Evolutionary conservation across 2,797 vertebrate species (phyloP).

Genomic region (Argya squamiceps): DNA sequence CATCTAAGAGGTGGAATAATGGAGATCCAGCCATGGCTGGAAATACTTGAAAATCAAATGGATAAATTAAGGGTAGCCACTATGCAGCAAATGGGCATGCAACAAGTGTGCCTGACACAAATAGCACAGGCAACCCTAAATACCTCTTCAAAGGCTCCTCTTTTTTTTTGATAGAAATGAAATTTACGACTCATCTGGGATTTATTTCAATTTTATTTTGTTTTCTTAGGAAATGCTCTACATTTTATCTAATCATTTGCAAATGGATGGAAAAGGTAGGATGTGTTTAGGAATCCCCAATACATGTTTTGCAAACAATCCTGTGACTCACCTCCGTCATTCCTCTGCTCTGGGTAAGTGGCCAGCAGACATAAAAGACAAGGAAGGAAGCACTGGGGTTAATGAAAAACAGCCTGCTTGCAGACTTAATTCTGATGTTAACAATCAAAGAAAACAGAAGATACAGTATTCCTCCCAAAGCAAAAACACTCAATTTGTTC

Average conservation of each 20-base stretch:
- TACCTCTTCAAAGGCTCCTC: not conserved
- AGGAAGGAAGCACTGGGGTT: not conserved
- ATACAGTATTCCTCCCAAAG: not conserved
- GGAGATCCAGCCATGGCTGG: not conserved
- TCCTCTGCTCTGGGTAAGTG: not conserved
- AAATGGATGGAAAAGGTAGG: not conserved
- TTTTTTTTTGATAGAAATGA: not conserved
- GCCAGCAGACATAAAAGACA: not conserved
- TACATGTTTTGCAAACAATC: not conserved
- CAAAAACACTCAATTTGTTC: not conserved
- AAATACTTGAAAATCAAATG: not conserved
- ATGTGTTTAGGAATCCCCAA: not conserved
- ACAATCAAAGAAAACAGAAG: conserved; percentile 9
- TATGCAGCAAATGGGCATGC: not conserved
- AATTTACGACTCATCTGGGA: not conserved
- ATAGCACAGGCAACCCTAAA: not conserved
- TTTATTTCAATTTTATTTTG: not conserved
- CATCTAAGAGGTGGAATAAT: not conserved
- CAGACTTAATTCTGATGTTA: not conserved
- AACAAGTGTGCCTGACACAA: not conserved
- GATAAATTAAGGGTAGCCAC: not conserved
- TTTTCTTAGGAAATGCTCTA: not conserved
- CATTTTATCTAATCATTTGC: not conserved
- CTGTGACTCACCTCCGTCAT: not conserved
- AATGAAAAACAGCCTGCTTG: not conserved